phyloP scores from a whole-genome alignment of 2,888 invertebrate genomes.

The Sinohyriopsis cumingii region DNA sequence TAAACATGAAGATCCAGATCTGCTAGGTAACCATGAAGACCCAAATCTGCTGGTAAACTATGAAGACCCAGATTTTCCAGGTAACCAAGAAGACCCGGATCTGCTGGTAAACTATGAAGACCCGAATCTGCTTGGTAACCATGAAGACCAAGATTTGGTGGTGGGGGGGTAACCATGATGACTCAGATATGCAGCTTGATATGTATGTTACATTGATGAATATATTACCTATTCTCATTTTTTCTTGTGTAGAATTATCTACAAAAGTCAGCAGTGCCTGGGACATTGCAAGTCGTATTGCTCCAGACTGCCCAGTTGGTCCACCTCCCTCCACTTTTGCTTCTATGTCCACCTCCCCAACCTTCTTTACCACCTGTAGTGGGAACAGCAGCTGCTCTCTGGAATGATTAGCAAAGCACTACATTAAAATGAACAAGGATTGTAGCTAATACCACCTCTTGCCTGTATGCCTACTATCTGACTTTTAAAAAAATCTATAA shows the following conservation, averaged over 20 bases:
- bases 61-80: no score
- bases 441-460: not conserved
- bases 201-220: not conserved
- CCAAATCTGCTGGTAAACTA: no score
- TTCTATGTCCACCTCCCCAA: conserved; percentile 87
- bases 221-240: conserved; percentile 86
- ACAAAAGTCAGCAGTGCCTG: conserved; percentile 88
- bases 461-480: not conserved
- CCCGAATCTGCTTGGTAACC: no score
- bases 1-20: no score
- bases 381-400: conserved; percentile 84
- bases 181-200: not conserved
- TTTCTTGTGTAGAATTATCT: conserved; percentile 82
- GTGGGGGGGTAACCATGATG: no score
- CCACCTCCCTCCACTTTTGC: conserved; percentile 73
- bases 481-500: no score
- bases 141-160: no score
- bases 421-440: not conserved
- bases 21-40: no score
- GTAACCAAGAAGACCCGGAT: no score
- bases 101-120: no score
- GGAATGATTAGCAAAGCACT: conserved; percentile 46
- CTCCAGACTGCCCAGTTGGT: conserved; percentile 87
- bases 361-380: conserved; percentile 83
- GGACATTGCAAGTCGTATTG: conserved; percentile 90